Percentiles rank a stretch among this genome's conserved stretches.
phyloP scores from a whole-genome alignment of 2,797 vertebrate genomes.

The Ptychobarbus kaznakovi region DNA sequence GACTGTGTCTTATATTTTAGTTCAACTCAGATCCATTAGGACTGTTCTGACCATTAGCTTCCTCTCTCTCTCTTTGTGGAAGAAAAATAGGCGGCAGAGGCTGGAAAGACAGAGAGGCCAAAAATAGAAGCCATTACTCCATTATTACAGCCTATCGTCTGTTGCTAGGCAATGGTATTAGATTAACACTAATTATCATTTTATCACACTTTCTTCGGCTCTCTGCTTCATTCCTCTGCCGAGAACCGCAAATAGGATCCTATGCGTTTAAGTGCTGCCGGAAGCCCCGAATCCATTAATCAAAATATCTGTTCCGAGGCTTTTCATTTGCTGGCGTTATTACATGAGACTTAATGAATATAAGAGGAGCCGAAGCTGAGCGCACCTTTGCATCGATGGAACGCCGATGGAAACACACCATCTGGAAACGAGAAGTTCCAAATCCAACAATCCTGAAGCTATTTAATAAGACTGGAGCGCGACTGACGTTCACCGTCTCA shows the following conservation, averaged over 20 bases:
- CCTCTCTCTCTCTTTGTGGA: conserved; percentile 20
- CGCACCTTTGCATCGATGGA: not conserved
- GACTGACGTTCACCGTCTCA: not conserved
- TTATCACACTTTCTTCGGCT: conserved; percentile 63
- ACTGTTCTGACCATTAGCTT: conserved; percentile 25
- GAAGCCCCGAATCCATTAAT: conserved; percentile 42
- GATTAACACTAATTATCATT: conserved; percentile 73
- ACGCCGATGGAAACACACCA: not conserved
- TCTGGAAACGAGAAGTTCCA: conserved; percentile 1
- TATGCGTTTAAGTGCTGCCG: conserved; percentile 34
- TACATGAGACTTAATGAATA: conserved; percentile 47
- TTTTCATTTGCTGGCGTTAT: conserved; percentile 43
- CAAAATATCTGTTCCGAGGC: conserved; percentile 49
- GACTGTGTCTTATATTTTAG: conserved; percentile 29
- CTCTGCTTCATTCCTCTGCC: conserved; percentile 41
- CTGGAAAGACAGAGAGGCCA: conserved; percentile 57
- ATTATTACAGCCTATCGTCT: conserved; percentile 67
- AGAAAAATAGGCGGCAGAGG: conserved; percentile 43
- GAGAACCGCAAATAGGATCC: conserved; percentile 53
- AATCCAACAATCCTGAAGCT: conserved; percentile 1
- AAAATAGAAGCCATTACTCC: conserved; percentile 70
- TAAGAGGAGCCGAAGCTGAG: not conserved
- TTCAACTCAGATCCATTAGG: conserved; percentile 6
- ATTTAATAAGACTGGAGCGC: not conserved
- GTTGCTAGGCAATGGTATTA: conserved; percentile 73